Percentiles rank a stretch among this genome's conserved stretches.
phyloP scores from a whole-genome alignment of 2,113 vertebrate genomes.

The Uropsilus gracilis region DNA sequence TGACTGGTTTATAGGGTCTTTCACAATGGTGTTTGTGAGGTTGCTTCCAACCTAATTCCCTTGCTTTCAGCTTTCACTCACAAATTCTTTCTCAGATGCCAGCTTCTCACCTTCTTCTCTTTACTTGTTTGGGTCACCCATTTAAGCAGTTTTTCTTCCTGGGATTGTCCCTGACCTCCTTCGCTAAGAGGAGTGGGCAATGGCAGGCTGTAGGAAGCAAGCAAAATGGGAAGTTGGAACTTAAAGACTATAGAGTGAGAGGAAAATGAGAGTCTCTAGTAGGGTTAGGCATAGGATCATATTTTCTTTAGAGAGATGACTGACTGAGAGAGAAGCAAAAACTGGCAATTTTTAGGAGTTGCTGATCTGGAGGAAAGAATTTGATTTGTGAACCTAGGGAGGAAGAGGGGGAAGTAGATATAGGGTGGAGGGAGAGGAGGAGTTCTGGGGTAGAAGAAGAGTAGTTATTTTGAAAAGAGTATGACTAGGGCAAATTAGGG shows the following conservation, averaged over 20 bases:
- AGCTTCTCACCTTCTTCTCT: neutral
- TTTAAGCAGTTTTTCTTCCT: neutral
- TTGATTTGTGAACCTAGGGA: neutral
- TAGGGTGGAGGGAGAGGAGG: neutral
- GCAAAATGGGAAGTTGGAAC: neutral
- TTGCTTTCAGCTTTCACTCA: conserved; percentile 6
- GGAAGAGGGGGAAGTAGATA: neutral
- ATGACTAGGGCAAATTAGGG: neutral
- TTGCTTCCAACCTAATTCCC: neutral
- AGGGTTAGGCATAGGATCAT: neutral
- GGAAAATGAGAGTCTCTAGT: neutral
- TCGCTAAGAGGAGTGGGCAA: neutral
- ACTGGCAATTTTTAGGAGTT: neutral
- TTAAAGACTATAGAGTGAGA: neutral
- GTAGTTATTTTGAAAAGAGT: conserved; percentile 12
- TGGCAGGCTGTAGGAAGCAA: neutral
- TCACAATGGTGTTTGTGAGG: neutral
- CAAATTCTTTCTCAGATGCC: neutral
- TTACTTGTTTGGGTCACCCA: neutral
- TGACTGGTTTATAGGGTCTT: neutral
- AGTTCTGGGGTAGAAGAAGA: neutral
- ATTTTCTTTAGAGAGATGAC: neutral
- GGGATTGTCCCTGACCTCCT: neutral
- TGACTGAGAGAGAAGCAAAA: neutral
- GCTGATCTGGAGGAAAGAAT: neutral